Evolutionary conservation across 1,140 invertebrate genomes (phyloP), one percentile per base, ranked within the genome.

Genomic region (Zaprionus ghesquierei): DNA sequence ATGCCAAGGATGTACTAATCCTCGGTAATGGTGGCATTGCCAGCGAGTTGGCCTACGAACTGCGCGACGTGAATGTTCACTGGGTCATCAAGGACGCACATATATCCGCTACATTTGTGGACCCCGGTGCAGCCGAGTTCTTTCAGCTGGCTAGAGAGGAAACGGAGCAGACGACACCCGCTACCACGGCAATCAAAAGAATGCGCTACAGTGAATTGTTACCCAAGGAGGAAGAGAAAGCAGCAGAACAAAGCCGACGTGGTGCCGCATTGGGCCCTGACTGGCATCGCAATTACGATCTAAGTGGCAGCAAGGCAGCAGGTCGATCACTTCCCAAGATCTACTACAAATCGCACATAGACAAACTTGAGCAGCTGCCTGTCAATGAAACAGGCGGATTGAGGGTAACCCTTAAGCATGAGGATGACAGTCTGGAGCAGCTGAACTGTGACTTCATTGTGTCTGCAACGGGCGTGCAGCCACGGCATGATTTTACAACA

Each of bases 1-100:
- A 93, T 69, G 94, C 97, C 0, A 94, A 93, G 75, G 94, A 94
- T 93, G 94, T 99, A 76, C 89, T 97, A 0, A 94, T 99, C 51
- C 94, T 99, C 50, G 98, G 98, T 22, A 99, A 99, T 94, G 98
- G 98, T 33, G 98, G 98, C 6, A 99, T 99, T 81, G 98, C 98
- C 22, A 98, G 97, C 58, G 98, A 99, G 94, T 93, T 99, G 76
- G 96, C 98, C 65, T 95, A 98, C 92, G 97, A 98, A 90, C 94
- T 98, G 15, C 93, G 95, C 91, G 95, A 95, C 20, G 94, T 98
- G 58, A 95, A 98, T 84, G 95, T 99, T 23, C 93, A 98, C 31
- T 99, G 99, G 99, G 95, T 96, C 0, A 96, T 99, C 10, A 98
- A 97, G 92, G 97, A 99, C 93, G 94, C 95, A 76, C 97, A 97